These are phyloP conservation scores for Labrus mixtus DNA, from an alignment of 2,113 vertebrate species.

Conservation along the genomic window DNA sequence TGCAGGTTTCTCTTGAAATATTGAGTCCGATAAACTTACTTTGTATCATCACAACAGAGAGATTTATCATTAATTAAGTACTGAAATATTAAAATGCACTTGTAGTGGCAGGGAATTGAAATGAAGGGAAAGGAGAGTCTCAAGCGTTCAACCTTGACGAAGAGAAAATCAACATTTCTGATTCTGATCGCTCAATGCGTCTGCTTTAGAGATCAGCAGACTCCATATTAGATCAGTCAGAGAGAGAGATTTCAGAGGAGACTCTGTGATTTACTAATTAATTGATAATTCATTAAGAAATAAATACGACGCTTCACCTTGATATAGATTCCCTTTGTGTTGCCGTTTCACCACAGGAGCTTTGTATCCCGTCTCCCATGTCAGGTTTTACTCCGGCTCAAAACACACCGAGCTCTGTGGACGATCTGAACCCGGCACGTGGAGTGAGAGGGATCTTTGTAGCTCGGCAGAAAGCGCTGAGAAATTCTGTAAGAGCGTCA, in stretches of 20 bases:
- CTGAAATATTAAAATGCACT: neutral
- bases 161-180: slow-evolving; percentile 24
- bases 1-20: too few species aligned
- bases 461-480: too few species aligned
- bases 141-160: slow-evolving; percentile 21
- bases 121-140: neutral
- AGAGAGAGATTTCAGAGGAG: slow-evolving; percentile 49
- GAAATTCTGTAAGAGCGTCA: too few species aligned
- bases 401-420: too few species aligned
- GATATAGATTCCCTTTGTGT: slow-evolving; percentile 46
- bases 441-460: too few species aligned
- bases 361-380: neutral
- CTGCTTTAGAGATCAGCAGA: slow-evolving; percentile 26
- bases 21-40: too few species aligned
- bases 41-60: too few species aligned
- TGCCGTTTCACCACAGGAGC: slow-evolving; percentile 37
- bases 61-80: too few species aligned
- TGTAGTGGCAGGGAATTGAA: neutral
- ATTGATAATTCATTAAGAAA: slow-evolving; percentile 61
- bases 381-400: too few species aligned
- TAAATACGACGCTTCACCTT: slow-evolving; percentile 53
- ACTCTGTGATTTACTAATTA: slow-evolving; percentile 51
- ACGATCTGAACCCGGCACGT: too few species aligned
- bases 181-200: neutral
- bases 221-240: slow-evolving; percentile 52